Evolutionary conservation across 2,113 vertebrate genomes (phyloP).

Genomic region (Spilogale gracilis): DNA sequence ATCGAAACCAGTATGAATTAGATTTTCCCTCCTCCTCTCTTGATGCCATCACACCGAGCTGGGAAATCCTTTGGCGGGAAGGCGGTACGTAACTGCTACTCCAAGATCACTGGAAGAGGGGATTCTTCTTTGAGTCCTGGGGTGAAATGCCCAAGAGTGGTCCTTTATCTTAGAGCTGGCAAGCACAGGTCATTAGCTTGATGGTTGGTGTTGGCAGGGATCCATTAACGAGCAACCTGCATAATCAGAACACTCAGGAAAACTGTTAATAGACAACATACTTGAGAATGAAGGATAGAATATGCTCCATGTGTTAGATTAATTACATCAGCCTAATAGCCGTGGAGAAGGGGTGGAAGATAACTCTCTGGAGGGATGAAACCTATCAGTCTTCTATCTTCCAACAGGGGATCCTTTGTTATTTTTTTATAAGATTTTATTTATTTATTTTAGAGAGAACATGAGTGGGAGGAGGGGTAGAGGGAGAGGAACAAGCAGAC

Average conservation of each 20-base stretch:
- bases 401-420: constrained; percentile 27
- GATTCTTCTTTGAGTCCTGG: neutral
- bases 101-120: neutral
- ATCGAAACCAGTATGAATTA: constrained; percentile 43
- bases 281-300: constrained; percentile 78
- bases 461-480: neutral
- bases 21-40: neutral
- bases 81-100: constrained; percentile 1
- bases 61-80: neutral
- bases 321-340: constrained; percentile 57
- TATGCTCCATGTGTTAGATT: constrained; percentile 62
- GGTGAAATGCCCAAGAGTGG: constrained; percentile 2
- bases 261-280: constrained; percentile 52
- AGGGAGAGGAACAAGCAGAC: neutral
- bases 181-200: constrained; percentile 66
- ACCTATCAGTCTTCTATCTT: constrained; percentile 43
- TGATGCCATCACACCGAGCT: neutral
- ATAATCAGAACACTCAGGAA: constrained; percentile 57
- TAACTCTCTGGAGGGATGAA: constrained; percentile 26
- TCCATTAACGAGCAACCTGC: constrained; percentile 63
- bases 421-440: neutral
- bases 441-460: neutral
- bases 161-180: constrained; percentile 60
- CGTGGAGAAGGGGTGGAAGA: neutral
- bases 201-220: constrained; percentile 63